These are phyloP conservation scores for Borostomias antarcticus DNA, from an alignment of 2,797 vertebrate genomes.

Conservation along the genomic window DNA sequence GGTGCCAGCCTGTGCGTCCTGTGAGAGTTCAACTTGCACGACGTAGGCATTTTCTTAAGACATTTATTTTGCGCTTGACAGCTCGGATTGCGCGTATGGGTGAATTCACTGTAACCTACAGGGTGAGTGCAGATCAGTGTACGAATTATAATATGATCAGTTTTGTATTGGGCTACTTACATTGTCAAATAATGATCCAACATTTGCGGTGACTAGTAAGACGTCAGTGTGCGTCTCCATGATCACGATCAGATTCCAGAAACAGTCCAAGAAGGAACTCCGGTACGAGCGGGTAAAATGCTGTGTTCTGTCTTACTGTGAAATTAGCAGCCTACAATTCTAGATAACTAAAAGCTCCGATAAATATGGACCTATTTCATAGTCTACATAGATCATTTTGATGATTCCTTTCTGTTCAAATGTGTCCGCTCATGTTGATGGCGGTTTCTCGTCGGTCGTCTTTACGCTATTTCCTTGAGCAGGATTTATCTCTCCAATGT, in stretches of 20 bases:
- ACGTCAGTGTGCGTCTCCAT: conserved; percentile 76
- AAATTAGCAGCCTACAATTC: conserved; percentile 17
- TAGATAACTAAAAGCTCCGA: conserved; percentile 19
- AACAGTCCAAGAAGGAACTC: conserved; percentile 36
- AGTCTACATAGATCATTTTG: conserved; percentile 43
- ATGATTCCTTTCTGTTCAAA: conserved; percentile 27
- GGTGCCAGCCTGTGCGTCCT: background rate
- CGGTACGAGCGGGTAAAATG: conserved; percentile 21
- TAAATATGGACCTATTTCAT: conserved; percentile 11
- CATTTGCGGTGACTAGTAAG: conserved; percentile 83
- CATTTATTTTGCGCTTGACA: too few species aligned
- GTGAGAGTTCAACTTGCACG: background rate
- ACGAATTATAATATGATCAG: background rate
- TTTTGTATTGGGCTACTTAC: conserved; percentile 72
- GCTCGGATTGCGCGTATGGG: too few species aligned
- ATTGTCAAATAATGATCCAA: conserved; percentile 83
- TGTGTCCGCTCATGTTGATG: conserved; percentile 28
- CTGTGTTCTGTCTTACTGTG: conserved; percentile 43
- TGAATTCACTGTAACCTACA: too few species aligned
- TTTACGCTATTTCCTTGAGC: conserved; percentile 16
- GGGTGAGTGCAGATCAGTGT: too few species aligned
- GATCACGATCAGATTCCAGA: conserved; percentile 40
- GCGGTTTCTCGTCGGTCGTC: conserved; percentile 37
- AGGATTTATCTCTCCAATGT: conserved; percentile 41
- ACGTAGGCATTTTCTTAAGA: too few species aligned